phyloP scores from a whole-genome alignment of 2,888 invertebrate genomes.

The Melieria picta region DNA sequence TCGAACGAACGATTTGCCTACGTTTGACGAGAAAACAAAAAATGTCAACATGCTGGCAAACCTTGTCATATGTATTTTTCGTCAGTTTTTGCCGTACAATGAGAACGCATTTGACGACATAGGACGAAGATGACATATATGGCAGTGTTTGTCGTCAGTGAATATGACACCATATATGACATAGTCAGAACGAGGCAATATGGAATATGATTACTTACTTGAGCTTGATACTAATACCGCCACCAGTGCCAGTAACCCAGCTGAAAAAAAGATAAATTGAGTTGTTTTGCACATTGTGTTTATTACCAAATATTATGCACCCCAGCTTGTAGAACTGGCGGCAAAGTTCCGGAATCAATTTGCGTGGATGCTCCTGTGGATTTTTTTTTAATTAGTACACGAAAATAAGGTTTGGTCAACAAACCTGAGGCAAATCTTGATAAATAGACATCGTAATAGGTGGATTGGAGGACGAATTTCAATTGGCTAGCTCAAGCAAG shows the following conservation, averaged over 20 bases:
- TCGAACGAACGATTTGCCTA: too few species aligned
- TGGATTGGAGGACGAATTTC: too few species aligned
- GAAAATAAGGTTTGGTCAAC: neutral
- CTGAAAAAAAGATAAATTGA: conserved; percentile 5
- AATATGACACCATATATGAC: too few species aligned
- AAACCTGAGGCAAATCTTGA: conserved; percentile 58
- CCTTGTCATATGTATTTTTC: too few species aligned
- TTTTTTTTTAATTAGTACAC: neutral
- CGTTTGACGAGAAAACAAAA: too few species aligned
- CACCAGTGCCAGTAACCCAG: conserved; percentile 98
- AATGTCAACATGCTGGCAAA: too few species aligned
- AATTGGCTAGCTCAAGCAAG: too few species aligned
- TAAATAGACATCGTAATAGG: conserved; percentile 57
- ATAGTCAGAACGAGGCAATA: too few species aligned
- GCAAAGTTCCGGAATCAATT: conserved; percentile 89
- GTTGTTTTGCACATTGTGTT: neutral
- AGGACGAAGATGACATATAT: too few species aligned
- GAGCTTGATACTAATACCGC: conserved; percentile 90
- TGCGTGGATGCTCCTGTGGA: conserved; percentile 77
- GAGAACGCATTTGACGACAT: too few species aligned
- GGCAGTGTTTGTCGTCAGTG: too few species aligned
- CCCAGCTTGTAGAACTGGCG: conserved; percentile 91
- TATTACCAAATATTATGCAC: neutral
- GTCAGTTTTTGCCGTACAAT: too few species aligned
- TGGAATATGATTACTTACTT: conserved; percentile 69